Base-by-base conservation (phyloP, 2,113 vertebrate genomes). In the Apus apus region DNA sequence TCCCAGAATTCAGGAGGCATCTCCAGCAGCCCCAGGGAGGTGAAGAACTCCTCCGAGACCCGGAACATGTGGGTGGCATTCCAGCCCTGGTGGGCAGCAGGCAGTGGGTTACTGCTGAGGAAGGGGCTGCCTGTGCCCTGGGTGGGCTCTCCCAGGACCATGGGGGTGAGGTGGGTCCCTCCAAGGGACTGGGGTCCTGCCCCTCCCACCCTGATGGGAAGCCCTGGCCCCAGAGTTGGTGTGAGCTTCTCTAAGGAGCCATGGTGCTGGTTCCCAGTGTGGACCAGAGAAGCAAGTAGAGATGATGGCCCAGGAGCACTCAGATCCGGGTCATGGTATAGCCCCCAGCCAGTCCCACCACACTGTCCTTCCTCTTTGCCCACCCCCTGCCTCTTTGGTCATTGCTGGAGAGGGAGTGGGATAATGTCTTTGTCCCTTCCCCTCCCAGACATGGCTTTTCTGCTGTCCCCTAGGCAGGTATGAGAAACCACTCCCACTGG, bases 1-100 rank as follows among this genome's bases (percentile, higher is more conserved):
- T 97, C 7, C 99, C 99, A 99, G 92, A 99, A 99, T 46, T 99
- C 98, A 0, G 78, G 26, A 2, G 99, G 99, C 99, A 99, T 99
- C 62, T 87, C 36, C 48, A 96, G 71, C 45, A 99, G 97, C 13
- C 97, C 98, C 91, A 99, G 91, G 19, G 99, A 99, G 1, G 97
- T 98, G 98, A 99, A 99, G 98, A 99, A 99, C 25, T 98, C 98
- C 80, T 99, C 99, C 0, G 99, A 98, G 34, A 99, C 98, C 21
- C 73, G 96, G 91, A 99, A 99, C 99, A 99, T 99, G 91, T 96
- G 93, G 0, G 98, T 99, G 38, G 97, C 98, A 0, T 99, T 99
- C 98, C 99, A 99, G 54, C 98, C 98, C 99, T 99, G 98, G 27
- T 60, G 60, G 67, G 61, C 40, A 79, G 48, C 29, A 83, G n/a